Conservation (phyloP, 2,888 invertebrate genomes). For the Ochropacha duplaris region DNA sequence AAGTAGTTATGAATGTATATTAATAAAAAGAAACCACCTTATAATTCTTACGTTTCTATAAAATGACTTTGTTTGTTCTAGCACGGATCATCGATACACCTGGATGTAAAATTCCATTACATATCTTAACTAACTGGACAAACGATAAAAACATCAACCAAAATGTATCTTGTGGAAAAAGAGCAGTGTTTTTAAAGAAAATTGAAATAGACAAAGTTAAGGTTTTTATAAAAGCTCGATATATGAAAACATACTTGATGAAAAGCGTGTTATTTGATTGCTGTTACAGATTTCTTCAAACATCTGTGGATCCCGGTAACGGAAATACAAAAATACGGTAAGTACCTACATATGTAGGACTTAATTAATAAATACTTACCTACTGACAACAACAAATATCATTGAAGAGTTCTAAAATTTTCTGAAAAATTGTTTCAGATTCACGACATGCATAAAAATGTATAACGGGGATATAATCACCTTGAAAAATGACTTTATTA, state of each 20-base stretch:
- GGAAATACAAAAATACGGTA: slow-evolving; percentile 35
- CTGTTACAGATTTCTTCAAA: slow-evolving; percentile 56
- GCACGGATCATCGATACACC: slow-evolving; percentile 52
- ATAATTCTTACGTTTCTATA: not conserved
- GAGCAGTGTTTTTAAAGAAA: slow-evolving; percentile 61
- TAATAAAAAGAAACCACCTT: no score
- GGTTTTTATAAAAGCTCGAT: slow-evolving; percentile 45
- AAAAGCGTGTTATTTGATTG: slow-evolving; percentile 48
- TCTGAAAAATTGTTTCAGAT: slow-evolving; percentile 42
- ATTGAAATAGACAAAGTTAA: slow-evolving; percentile 40
- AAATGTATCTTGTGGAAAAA: slow-evolving; percentile 46
- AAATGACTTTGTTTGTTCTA: slow-evolving; percentile 30
- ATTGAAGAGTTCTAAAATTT: no score
- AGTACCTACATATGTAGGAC: slow-evolving; percentile 6
- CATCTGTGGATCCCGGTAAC: slow-evolving; percentile 21
- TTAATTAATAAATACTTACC: not conserved
- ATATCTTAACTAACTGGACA: slow-evolving; percentile 44
- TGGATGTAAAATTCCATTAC: slow-evolving; percentile 64
- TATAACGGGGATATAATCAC: slow-evolving; percentile 41
- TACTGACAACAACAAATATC: no score
- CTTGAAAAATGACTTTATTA: slow-evolving; percentile 62
- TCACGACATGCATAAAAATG: slow-evolving; percentile 51
- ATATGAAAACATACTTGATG: slow-evolving; percentile 46
- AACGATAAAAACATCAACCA: slow-evolving; percentile 25
- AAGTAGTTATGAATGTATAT: no score